Conservation (phyloP, 2,113 vertebrate species). For the Scatophagus argus region DNA sequence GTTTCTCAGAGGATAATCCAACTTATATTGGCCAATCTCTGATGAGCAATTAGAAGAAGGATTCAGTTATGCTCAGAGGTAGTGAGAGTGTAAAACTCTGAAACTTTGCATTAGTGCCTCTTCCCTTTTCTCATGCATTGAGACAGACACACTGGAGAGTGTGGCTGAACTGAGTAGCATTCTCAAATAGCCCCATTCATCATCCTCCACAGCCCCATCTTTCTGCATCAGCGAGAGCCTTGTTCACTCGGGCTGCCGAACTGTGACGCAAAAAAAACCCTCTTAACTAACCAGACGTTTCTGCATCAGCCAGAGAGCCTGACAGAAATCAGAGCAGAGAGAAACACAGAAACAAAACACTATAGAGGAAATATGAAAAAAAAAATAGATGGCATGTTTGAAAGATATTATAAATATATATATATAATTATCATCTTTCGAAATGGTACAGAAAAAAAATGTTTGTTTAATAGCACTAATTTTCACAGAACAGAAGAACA, state of each 20-base stretch:
- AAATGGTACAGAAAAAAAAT: not conserved
- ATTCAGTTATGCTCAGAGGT: constrained; percentile 64
- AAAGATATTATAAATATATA: too few relatives aligned
- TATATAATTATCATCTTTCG: not conserved
- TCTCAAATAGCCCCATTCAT: constrained; percentile 76
- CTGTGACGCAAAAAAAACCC: constrained; percentile 36
- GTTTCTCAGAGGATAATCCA: constrained; percentile 57
- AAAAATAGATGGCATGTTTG: not conserved
- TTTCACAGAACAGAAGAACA: not conserved
- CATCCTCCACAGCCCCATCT: constrained; percentile 67
- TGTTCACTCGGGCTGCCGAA: constrained; percentile 57
- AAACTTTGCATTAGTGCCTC: constrained; percentile 57
- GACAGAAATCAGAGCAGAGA: constrained; percentile 31
- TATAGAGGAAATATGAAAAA: constrained; percentile 9
- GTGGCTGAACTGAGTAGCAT: constrained; percentile 57
- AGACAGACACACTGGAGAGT: constrained; percentile 47
- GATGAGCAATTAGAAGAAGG: constrained; percentile 59
- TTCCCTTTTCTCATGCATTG: constrained; percentile 27
- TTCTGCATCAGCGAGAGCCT: constrained; percentile 63
- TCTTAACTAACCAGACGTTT: constrained; percentile 46
- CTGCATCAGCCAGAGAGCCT: constrained; percentile 28
- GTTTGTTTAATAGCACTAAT: not conserved
- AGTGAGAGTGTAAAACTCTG: constrained; percentile 56
- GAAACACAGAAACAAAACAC: constrained; percentile 7
- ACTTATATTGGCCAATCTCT: constrained; percentile 49